Percentiles rank a stretch among this genome's conserved stretches.
phyloP scores from a whole-genome alignment of 2,113 vertebrate genomes.

The Sphaerodactylus townsendi region DNA sequence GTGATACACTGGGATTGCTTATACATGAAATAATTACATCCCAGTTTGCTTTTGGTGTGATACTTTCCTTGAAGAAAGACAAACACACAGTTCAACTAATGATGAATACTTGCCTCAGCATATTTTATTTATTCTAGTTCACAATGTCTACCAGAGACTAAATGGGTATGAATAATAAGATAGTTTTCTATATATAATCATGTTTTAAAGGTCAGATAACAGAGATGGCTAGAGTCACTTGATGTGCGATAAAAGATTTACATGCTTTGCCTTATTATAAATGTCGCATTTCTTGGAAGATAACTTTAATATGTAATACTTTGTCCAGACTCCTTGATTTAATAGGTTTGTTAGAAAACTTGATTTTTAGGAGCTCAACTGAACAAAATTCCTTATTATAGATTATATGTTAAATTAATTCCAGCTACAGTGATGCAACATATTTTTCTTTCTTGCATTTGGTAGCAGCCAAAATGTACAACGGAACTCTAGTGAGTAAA shows the following conservation, averaged over 20 bases:
- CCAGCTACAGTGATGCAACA: neutral
- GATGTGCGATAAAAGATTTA: constrained; percentile 48
- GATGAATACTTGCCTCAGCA: constrained; percentile 38
- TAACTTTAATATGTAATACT: constrained; percentile 12
- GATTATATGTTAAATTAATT: constrained; percentile 14
- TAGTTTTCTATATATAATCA: constrained; percentile 15
- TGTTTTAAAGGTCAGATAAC: constrained; percentile 43
- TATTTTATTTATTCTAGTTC: constrained; percentile 37
- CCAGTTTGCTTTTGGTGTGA: constrained; percentile 42
- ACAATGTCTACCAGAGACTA: constrained; percentile 32
- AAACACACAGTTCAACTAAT: constrained; percentile 30
- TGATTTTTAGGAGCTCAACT: constrained; percentile 16
- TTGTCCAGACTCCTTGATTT: constrained; percentile 18
- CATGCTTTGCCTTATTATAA: constrained; percentile 35
- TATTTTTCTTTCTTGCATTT: neutral
- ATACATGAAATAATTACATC: constrained; percentile 32
- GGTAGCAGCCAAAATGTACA: too few species aligned
- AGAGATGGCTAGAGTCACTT: constrained; percentile 41
- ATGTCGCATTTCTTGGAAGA: constrained; percentile 32
- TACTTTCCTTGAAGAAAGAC: constrained; percentile 48
- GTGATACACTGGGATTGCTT: constrained; percentile 18
- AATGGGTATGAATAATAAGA: constrained; percentile 37
- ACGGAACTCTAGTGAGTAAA: neutral
- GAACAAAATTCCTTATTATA: constrained; percentile 11
- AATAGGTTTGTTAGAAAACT: neutral